Percentiles rank a stretch among this genome's conserved stretches.
Evolutionary conservation across 2,888 invertebrate genomes (phyloP).

Genomic region (Ophion ellenae): DNA sequence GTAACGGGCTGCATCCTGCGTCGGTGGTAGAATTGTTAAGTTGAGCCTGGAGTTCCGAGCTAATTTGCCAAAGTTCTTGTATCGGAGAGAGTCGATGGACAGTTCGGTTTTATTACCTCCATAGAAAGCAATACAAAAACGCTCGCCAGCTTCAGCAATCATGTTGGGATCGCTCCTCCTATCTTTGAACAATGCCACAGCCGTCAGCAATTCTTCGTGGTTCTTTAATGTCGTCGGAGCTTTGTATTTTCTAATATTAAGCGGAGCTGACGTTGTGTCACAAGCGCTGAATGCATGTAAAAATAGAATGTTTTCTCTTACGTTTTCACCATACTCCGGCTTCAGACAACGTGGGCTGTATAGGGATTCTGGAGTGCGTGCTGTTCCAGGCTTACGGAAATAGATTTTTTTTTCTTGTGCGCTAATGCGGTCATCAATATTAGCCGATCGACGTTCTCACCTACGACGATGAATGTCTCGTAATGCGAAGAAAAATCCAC

Average conservation of each 20-base stretch:
- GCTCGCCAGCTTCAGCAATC: conserved; percentile 60
- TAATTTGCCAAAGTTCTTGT: conserved; percentile 39
- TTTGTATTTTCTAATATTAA: conserved; percentile 16
- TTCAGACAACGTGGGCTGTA: background rate
- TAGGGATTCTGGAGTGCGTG: conserved; percentile 54
- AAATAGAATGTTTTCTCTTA: conserved; percentile 64
- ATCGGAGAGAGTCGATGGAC: conserved; percentile 67
- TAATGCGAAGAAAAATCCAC: conserved; percentile 59
- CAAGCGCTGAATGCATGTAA: conserved; percentile 68
- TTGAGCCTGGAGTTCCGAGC: no score
- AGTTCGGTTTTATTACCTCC: conserved; percentile 62
- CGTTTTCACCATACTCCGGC: conserved; percentile 50
- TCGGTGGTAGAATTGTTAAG: no score
- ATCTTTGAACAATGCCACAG: conserved; percentile 54
- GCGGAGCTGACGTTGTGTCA: conserved; percentile 68
- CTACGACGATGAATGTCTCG: conserved; percentile 72
- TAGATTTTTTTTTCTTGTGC: conserved; percentile 70
- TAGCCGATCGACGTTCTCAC: conserved; percentile 75
- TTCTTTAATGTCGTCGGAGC: conserved; percentile 5
- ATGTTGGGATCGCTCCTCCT: conserved; percentile 29
- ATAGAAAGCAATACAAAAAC: conserved; percentile 65
- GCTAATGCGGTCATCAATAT: conserved; percentile 69
- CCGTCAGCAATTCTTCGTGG: background rate
- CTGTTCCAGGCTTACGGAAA: conserved; percentile 71
- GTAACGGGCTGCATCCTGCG: no score